These are phyloP conservation scores for Catharus minimus DNA, from an alignment of 2,113 vertebrate species.

Conservation along the genomic window DNA sequence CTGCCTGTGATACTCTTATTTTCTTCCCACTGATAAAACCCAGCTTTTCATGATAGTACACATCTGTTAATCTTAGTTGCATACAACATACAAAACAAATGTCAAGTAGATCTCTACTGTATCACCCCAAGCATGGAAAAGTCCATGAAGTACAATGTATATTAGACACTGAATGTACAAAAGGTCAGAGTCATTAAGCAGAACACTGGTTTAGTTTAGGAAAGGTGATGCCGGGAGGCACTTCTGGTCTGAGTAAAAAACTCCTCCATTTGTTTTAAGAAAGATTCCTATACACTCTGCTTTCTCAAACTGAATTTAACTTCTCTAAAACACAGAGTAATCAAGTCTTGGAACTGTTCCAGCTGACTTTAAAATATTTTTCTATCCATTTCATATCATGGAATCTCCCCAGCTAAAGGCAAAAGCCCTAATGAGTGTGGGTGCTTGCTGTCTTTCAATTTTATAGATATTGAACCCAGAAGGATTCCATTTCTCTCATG, in stretches of 20 bases:
- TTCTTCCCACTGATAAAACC: neutral
- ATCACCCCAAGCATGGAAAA: neutral
- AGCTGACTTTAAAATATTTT: neutral
- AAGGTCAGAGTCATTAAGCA: neutral
- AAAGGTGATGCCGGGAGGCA: neutral
- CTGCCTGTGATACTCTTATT: neutral
- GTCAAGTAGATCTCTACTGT: neutral
- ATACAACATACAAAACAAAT: neutral
- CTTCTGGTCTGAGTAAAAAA: neutral
- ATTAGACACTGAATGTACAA: neutral
- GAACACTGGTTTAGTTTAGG: neutral
- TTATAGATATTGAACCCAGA: conserved; percentile 39
- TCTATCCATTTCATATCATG: neutral
- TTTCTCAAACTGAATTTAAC: neutral
- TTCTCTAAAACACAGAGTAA: neutral
- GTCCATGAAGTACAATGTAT: neutral
- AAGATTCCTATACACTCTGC: neutral
- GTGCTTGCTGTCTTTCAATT: neutral
- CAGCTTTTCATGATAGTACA: fast-evolving
- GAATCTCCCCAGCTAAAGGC: neutral
- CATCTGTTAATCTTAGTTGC: neutral
- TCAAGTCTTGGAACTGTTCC: neutral
- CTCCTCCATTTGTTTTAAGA: neutral
- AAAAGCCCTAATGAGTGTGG: neutral
- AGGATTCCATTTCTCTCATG: conserved; percentile 14